Evolutionary conservation across 2,113 vertebrate genomes (phyloP).

Genomic region (Scartelaos histophorus): DNA sequence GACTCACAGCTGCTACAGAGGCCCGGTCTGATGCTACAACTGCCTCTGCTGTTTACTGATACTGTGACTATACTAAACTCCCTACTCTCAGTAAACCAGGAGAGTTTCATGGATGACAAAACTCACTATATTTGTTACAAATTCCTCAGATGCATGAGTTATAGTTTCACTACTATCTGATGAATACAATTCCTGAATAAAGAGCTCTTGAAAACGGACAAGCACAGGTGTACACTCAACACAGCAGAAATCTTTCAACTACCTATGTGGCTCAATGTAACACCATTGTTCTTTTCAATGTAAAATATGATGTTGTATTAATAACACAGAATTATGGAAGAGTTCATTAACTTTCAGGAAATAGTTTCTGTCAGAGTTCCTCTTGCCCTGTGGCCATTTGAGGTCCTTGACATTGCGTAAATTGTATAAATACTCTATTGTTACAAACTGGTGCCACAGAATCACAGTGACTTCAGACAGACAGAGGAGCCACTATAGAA

Average conservation of each 20-base stretch:
- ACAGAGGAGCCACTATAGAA: slow-evolving; percentile 74
- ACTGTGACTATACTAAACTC: background rate
- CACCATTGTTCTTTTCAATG: background rate
- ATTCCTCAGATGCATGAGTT: background rate
- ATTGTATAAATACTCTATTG: slow-evolving; percentile 58
- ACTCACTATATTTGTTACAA: background rate
- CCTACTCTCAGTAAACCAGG: background rate
- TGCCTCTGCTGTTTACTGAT: slow-evolving; percentile 9
- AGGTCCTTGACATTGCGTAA: slow-evolving; percentile 42
- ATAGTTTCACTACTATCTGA: background rate
- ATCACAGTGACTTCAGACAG: slow-evolving; percentile 54
- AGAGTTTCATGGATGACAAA: background rate
- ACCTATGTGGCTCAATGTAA: background rate
- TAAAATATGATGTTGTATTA: background rate
- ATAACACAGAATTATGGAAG: background rate
- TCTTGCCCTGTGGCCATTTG: slow-evolving; percentile 15
- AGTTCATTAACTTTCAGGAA: slow-evolving; percentile 18
- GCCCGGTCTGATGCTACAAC: background rate
- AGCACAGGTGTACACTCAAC: background rate
- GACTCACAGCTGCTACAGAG: background rate
- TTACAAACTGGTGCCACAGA: slow-evolving; percentile 67
- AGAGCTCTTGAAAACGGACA: background rate
- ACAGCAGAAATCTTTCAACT: too few relatives aligned
- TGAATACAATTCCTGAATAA: background rate
- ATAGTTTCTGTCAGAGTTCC: background rate